Conservation (phyloP, 2,113 vertebrate genomes). For the Mustela lutreola region DNA sequence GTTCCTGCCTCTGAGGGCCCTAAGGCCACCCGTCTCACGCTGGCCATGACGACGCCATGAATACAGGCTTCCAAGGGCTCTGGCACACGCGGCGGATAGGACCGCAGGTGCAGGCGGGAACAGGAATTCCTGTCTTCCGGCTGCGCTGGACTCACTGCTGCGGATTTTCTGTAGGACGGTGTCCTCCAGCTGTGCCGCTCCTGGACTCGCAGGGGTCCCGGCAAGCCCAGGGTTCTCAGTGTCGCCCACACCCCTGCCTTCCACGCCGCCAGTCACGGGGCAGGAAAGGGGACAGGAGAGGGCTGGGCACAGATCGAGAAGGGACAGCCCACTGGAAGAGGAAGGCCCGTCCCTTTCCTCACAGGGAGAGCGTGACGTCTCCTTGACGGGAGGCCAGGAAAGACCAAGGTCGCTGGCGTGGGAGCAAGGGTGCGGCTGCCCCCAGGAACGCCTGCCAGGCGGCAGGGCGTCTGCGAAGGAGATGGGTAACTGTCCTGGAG, state of each 20-base stretch:
- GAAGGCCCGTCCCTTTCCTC: background rate
- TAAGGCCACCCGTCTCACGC: no score
- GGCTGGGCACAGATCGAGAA: background rate
- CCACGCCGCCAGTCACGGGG: fast-evolving
- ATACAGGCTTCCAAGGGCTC: background rate
- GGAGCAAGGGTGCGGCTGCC: background rate
- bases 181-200: background rate
- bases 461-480: background rate
- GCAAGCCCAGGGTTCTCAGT: background rate
- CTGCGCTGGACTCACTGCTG: no score
- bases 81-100: fast-evolving
- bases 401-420: background rate
- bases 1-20: background rate
- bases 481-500: background rate
- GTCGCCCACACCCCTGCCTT: background rate
- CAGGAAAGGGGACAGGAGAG: background rate
- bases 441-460: background rate
- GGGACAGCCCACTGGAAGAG: no score
- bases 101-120: background rate
- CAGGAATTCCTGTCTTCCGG: fast-evolving
- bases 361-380: background rate
- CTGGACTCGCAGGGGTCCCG: no score
- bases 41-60: background rate
- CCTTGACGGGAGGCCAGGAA: background rate
- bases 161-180: background rate